Evolutionary conservation across 1,140 invertebrate genomes (phyloP).

Genomic region (Diorhabda sublineata): DNA sequence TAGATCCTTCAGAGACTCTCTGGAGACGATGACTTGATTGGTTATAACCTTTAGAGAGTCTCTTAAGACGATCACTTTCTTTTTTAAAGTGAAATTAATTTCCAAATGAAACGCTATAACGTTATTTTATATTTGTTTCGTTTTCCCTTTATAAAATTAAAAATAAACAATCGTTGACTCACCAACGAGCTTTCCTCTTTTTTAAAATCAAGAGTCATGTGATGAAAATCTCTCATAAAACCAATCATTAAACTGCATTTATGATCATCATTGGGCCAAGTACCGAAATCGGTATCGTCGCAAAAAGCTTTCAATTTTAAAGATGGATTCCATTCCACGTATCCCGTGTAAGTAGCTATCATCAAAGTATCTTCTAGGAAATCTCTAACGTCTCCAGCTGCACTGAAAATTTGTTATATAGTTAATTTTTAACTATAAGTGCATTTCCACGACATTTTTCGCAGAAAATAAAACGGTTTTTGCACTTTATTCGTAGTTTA

Average conservation of each 20-base stretch:
- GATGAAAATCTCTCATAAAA: conserved; percentile 26
- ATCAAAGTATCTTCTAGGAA: conserved; percentile 29
- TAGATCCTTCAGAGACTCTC: no score
- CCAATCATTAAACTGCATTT: conserved; percentile 35
- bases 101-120: no score
- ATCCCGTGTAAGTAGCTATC: conserved; percentile 30
- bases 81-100: no score
- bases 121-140: no score
- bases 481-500: no score
- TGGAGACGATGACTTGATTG: no score
- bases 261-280: conserved; percentile 41
- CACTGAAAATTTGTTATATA: conserved; percentile 20
- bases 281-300: conserved; percentile 26
- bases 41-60: no score
- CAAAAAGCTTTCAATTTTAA: conserved; percentile 36
- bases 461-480: no score
- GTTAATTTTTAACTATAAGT: no score
- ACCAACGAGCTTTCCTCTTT: conserved; percentile 26
- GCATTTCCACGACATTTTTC: no score
- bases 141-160: no score
- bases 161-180: conserved; percentile 1
- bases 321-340: conserved; percentile 30
- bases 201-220: conserved; percentile 24
- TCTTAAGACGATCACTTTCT: no score
- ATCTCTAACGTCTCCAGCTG: conserved; percentile 20